Conservation (phyloP, 2,797 vertebrate genomes). For the Monodelphis domestica region DNA sequence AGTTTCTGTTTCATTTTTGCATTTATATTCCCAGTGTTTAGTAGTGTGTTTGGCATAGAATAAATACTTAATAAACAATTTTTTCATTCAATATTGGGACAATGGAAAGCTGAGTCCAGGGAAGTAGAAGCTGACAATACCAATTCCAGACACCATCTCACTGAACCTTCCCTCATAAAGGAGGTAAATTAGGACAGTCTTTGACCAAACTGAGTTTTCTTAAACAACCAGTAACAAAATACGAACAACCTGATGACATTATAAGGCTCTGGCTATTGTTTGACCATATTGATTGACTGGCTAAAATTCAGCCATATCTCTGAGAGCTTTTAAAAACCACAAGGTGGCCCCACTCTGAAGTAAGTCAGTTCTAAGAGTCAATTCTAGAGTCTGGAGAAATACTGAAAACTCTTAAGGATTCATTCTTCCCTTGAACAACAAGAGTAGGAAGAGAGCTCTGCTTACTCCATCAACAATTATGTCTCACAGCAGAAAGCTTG, state of each 20-base stretch:
- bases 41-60: neutral
- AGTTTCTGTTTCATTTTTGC: neutral
- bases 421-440: neutral
- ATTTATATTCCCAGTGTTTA: neutral
- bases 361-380: neutral
- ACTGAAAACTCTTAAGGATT: neutral
- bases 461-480: neutral
- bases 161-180: neutral
- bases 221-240: neutral
- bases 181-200: neutral
- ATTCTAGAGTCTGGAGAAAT: neutral
- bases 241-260: neutral
- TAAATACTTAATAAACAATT: neutral
- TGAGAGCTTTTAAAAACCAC: neutral
- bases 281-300: neutral
- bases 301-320: neutral
- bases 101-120: neutral
- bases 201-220: neutral
- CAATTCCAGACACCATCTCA: neutral
- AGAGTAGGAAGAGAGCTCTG: neutral
- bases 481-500: neutral
- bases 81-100: neutral
- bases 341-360: neutral
- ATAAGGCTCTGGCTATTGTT: neutral
- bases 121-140: neutral